Conservation (phyloP, 2,888 invertebrate species). For the Chrysolina haemoptera region DNA sequence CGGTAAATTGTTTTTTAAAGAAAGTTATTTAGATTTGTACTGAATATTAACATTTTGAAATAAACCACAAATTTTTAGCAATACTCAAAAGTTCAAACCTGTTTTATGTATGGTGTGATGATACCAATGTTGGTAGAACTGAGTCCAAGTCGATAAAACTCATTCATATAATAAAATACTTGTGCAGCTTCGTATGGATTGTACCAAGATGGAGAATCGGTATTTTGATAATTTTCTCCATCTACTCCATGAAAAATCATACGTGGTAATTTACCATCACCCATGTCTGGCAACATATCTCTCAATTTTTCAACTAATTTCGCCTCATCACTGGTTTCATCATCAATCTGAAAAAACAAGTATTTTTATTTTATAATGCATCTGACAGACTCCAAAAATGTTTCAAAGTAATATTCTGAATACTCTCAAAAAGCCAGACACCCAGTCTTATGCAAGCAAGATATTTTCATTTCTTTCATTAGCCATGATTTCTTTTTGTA, state of each 20-base stretch:
- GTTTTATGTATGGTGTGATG: conserved; percentile 93
- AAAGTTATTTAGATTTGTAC: no score
- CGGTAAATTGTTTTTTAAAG: no score
- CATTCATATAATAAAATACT: conserved; percentile 76
- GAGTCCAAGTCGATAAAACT: conserved; percentile 79
- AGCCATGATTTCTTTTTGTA: no score
- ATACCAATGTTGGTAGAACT: conserved; percentile 84
- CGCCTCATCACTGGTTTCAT: conserved; percentile 68
- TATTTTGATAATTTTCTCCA: conserved; percentile 80
- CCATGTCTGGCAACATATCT: conserved; percentile 64
- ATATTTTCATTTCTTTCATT: no score
- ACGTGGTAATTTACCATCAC: conserved; percentile 70
- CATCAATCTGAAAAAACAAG: conserved; percentile 63
- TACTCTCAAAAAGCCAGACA: no score
- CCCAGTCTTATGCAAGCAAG: no score
- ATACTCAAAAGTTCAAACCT: conserved; percentile 73
- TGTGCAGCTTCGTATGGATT: conserved; percentile 87
- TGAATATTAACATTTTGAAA: no score
- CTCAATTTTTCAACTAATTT: conserved; percentile 65
- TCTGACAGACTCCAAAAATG: no score
- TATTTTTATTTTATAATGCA: no score
- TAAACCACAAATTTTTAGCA: no score
- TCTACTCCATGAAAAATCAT: conserved; percentile 81
- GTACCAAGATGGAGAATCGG: conserved; percentile 90
- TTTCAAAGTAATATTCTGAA: no score